Evolutionary conservation across 2,797 vertebrate species (phyloP).

Genomic region (Emydoidea blandingii): DNA sequence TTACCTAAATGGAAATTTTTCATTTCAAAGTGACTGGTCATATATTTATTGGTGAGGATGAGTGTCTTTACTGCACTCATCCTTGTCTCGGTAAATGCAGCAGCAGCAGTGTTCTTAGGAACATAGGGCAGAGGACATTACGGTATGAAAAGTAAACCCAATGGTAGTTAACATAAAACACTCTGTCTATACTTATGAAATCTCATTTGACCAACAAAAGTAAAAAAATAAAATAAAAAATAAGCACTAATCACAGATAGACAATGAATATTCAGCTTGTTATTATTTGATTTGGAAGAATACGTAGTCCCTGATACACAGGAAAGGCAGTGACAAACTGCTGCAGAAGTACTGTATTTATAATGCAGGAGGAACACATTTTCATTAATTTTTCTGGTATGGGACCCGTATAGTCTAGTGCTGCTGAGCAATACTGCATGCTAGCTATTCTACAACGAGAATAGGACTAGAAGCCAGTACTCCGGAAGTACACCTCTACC

Average conservation of each 20-base stretch:
- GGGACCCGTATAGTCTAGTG: not conserved
- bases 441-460: not conserved
- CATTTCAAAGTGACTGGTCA: not conserved
- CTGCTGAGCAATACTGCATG: not conserved
- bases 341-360: not conserved
- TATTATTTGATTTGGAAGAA: not conserved
- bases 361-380: not conserved
- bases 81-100: not conserved
- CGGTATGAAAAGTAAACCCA: not conserved
- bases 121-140: not conserved
- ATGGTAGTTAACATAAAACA: not conserved
- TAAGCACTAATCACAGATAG: not conserved
- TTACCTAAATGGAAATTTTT: slow-evolving; percentile 50
- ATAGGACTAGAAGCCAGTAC: not conserved
- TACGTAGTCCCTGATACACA: not conserved
- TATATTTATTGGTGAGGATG: not conserved
- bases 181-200: not conserved
- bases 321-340: not conserved
- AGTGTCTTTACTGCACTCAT: not conserved
- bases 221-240: not conserved
- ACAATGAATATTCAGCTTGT: not conserved
- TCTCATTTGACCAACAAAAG: not conserved
- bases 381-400: not conserved
- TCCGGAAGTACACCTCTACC: not conserved
- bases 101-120: not conserved